These are phyloP conservation scores for Sylvicapra grimmia DNA, from an alignment of 2,113 vertebrate genomes.

Conservation along the genomic window DNA sequence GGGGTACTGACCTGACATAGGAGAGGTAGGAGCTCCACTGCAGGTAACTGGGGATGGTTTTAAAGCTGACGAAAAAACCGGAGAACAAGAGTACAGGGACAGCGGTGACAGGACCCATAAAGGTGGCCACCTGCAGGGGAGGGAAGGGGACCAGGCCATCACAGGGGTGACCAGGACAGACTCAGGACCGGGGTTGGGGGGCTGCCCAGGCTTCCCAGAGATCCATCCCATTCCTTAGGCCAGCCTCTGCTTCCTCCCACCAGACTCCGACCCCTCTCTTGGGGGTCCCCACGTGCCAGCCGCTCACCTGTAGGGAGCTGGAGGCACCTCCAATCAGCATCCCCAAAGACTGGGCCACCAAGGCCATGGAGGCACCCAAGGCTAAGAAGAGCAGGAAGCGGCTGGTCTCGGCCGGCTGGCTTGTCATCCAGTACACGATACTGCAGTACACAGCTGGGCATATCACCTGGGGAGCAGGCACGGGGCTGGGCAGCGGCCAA, in stretches of 20 bases:
- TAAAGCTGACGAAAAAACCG: conserved; percentile 98
- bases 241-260: neutral
- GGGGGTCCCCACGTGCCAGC: accelerated
- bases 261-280: neutral
- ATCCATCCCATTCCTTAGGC: neutral
- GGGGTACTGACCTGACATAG: conserved; percentile 90
- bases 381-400: conserved; percentile 96
- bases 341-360: conserved; percentile 96
- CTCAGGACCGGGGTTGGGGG: neutral
- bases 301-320: conserved; percentile 91
- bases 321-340: conserved; percentile 96
- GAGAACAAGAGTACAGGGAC: conserved; percentile 98
- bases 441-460: conserved; percentile 97
- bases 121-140: conserved; percentile 91
- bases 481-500: neutral
- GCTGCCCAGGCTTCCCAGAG: neutral
- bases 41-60: conserved; percentile 97
- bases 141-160: neutral
- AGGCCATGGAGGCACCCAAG: conserved; percentile 90
- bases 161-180: neutral
- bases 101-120: conserved; percentile 94
- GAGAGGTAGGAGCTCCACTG: conserved; percentile 98
- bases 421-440: conserved; percentile 99
- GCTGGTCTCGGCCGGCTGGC: conserved; percentile 91
- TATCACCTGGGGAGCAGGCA: conserved; percentile 82